phyloP scores from a whole-genome alignment of 1,140 invertebrate genomes.

The Pristionchus pacificus region DNA sequence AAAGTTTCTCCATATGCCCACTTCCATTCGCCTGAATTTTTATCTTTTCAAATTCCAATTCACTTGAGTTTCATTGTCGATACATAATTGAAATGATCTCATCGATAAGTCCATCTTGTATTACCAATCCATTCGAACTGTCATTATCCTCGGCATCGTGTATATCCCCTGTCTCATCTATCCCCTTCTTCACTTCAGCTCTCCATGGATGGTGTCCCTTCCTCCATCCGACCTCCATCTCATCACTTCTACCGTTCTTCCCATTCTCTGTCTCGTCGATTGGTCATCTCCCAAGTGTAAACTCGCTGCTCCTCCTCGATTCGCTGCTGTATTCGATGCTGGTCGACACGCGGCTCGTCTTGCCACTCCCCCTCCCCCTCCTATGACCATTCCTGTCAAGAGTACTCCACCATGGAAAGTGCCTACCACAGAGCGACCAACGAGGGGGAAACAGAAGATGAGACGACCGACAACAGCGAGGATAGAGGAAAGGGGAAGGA shows the following conservation, averaged over 20 bases:
- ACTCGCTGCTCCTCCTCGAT: constrained; percentile 22
- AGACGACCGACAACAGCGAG: constrained; percentile 6
- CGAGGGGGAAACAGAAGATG: not conserved
- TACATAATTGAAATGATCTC: too few relatives aligned
- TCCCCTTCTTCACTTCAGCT: not conserved
- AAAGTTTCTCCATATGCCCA: too few relatives aligned
- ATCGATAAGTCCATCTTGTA: too few relatives aligned
- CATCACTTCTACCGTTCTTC: constrained; percentile 25
- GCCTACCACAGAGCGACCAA: not conserved
- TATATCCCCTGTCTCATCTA: constrained; percentile 5
- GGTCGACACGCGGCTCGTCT: not conserved
- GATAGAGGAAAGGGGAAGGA: constrained; percentile 11
- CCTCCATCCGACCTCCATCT: constrained; percentile 27
- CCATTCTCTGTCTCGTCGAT: constrained; percentile 31
- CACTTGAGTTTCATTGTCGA: too few relatives aligned
- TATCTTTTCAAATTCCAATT: too few relatives aligned
- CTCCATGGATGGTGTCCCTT: constrained; percentile 15
- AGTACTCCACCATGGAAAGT: too few relatives aligned
- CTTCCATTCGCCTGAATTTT: too few relatives aligned
- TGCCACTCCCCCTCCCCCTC: not conserved
- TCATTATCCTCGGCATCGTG: not conserved
- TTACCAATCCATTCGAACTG: not conserved
- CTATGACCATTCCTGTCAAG: not conserved
- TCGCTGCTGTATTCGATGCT: constrained; percentile 26
- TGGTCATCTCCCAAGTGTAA: constrained; percentile 30